Evolutionary conservation across 2,797 vertebrate species (phyloP).

Genomic region (Labroides dimidiatus): DNA sequence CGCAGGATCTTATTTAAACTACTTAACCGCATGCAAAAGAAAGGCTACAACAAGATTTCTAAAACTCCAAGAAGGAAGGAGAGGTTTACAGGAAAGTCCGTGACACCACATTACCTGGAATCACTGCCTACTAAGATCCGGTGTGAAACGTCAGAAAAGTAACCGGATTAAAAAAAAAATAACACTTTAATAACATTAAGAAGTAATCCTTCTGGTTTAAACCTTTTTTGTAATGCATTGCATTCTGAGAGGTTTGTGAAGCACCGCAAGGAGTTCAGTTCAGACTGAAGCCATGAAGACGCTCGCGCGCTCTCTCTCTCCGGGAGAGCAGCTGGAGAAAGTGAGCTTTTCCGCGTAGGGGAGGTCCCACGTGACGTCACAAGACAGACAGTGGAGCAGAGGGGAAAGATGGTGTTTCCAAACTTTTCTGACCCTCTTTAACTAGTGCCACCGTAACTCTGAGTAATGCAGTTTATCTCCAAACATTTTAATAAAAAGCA

Average conservation of each 20-base stretch:
- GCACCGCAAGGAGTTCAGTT: conserved; percentile 30
- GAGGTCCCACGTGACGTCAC: conserved; percentile 79
- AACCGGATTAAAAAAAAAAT: conserved; percentile 29
- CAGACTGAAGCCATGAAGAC: conserved; percentile 51
- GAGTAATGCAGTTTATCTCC: background rate
- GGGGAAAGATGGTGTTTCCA: conserved; percentile 10
- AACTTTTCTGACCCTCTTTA: conserved; percentile 28
- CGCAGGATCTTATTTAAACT: conserved; percentile 13
- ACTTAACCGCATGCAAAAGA: conserved; percentile 54
- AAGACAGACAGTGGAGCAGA: background rate
- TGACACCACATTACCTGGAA: conserved; percentile 79
- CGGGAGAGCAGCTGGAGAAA: conserved; percentile 19
- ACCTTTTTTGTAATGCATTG: background rate
- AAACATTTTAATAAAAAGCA: background rate
- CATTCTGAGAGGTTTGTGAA: conserved; percentile 34
- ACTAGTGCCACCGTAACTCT: background rate
- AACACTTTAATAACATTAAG: conserved; percentile 31
- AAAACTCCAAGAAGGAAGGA: conserved; percentile 49
- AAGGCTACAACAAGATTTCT: conserved; percentile 5
- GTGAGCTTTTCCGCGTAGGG: conserved; percentile 73
- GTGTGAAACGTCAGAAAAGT: conserved; percentile 56
- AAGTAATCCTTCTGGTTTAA: conserved; percentile 57
- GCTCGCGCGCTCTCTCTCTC: conserved; percentile 27
- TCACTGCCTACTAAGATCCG: conserved; percentile 75
- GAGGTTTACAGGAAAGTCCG: conserved; percentile 62